Percentiles rank a stretch among this genome's conserved stretches.
Conservation (phyloP, 2,797 vertebrate species). For the Scyliorhinus canicula region DNA sequence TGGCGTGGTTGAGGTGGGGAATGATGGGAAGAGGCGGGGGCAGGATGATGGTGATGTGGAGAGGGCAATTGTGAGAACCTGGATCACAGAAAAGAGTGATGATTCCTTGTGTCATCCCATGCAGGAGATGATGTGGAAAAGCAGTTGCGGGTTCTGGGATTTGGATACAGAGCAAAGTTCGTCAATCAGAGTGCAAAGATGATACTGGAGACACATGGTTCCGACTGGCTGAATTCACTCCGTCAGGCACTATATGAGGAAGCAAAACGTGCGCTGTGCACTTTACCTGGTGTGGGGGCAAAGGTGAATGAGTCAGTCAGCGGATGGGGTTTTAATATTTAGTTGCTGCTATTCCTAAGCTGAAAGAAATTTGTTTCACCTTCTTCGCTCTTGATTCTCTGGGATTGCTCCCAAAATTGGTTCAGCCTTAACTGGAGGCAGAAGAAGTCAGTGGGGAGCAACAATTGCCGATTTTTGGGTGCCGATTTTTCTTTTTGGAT, state of each 20-base stretch:
- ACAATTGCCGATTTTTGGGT: neutral
- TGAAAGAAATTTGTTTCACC: neutral
- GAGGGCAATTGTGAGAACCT: neutral
- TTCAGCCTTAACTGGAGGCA: neutral
- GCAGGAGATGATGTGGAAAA: slow-evolving; percentile 68
- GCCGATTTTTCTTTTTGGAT: neutral
- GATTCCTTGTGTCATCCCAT: rapidly evolving
- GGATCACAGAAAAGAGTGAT: neutral
- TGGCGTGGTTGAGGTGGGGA: neutral
- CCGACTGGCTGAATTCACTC: slow-evolving; percentile 69
- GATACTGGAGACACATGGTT: slow-evolving; percentile 61
- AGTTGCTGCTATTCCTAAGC: neutral
- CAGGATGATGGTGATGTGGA: neutral
- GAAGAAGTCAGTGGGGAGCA: neutral
- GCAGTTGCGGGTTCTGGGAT: slow-evolving; percentile 72
- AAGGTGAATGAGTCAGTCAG: slow-evolving; percentile 61
- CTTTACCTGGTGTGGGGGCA: slow-evolving; percentile 79
- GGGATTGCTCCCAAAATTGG: neutral
- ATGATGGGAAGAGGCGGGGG: neutral
- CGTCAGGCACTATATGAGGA: slow-evolving; percentile 62
- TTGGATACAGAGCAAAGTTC: slow-evolving; percentile 86
- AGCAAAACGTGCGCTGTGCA: slow-evolving; percentile 68
- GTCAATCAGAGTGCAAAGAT: slow-evolving; percentile 70
- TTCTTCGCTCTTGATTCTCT: neutral
- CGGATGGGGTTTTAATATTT: neutral